A percentile compares a stretch with the other conserved stretches of the same genome.
Evolutionary conservation across 2,113 vertebrate genomes (phyloP).

Genomic region (Semicossyphus pulcher): DNA sequence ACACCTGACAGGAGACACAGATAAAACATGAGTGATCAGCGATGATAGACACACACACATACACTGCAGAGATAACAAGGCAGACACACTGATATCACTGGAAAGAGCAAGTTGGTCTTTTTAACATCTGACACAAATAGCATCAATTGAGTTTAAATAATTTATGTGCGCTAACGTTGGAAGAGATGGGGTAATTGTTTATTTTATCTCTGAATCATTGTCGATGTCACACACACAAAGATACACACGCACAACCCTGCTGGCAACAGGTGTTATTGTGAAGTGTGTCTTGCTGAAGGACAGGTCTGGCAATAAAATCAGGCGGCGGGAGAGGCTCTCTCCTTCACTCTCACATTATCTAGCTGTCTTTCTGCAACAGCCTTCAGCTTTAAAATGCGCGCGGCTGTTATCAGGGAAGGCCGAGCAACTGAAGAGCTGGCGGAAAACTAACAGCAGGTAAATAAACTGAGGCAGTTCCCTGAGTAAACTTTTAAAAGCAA

Average conservation of each 20-base stretch:
- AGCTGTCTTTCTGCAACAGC: neutral
- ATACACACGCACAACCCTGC: neutral
- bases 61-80: neutral
- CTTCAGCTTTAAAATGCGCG: neutral
- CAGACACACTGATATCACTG: too few species aligned
- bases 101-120: too few species aligned
- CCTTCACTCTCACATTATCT: neutral
- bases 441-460: neutral
- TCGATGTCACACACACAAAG: neutral
- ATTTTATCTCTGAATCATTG: too few species aligned
- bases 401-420: conserved; percentile 6
- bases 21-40: neutral
- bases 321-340: neutral
- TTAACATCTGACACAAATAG: too few species aligned
- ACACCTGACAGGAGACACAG: conserved; percentile 85
- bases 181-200: too few species aligned
- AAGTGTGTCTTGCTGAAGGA: conserved; percentile 13
- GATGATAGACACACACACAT: neutral
- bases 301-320: conserved; percentile 13
- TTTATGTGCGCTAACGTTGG: too few species aligned
- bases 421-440: neutral
- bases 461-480: too few species aligned
- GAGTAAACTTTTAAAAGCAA: conserved; percentile 18
- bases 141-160: too few species aligned
- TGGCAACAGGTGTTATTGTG: neutral